These are phyloP conservation scores for Timema cristinae DNA, from an alignment of 2,888 invertebrate species.

Conservation along the genomic window DNA sequence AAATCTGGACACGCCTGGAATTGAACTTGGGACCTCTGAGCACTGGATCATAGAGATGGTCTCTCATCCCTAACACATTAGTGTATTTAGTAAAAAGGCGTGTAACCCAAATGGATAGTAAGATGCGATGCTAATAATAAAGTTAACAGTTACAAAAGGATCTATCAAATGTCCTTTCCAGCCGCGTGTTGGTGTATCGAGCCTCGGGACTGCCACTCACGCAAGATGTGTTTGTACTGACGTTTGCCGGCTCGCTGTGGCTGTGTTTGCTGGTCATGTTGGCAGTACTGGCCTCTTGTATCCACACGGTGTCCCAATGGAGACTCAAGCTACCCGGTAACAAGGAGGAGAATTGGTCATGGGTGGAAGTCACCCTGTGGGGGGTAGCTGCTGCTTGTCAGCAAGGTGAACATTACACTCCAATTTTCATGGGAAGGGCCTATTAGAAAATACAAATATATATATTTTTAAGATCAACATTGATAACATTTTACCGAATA, in stretches of 20 bases:
- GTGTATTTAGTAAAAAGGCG: too few species aligned
- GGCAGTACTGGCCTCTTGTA: slow-evolving; percentile 37
- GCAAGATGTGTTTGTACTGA: slow-evolving; percentile 41
- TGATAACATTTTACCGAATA: too few species aligned
- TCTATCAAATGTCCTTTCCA: slow-evolving; percentile 29
- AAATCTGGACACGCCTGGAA: too few species aligned
- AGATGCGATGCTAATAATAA: too few species aligned
- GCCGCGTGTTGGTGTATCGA: slow-evolving; percentile 39
- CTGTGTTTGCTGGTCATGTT: slow-evolving; percentile 38
- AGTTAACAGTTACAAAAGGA: not conserved
- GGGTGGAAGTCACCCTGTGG: slow-evolving; percentile 43
- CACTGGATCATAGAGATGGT: too few species aligned
- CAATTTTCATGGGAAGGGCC: too few species aligned
- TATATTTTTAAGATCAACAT: too few species aligned
- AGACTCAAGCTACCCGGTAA: slow-evolving; percentile 35
- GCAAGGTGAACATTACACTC: slow-evolving; percentile 37
- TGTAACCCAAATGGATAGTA: too few species aligned
- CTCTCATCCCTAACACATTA: too few species aligned
- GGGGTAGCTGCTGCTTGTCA: slow-evolving; percentile 43
- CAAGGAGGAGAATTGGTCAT: slow-evolving; percentile 36
- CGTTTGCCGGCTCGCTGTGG: slow-evolving; percentile 41
- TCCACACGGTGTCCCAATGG: slow-evolving; percentile 37
- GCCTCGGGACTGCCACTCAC: slow-evolving; percentile 36
- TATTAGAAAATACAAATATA: too few species aligned
- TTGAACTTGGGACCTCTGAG: too few species aligned